Evolutionary conservation across 2,113 vertebrate species (phyloP), one percentile per base, ranked within the genome.

Genomic region (Aldabrachelys gigantea): DNA sequence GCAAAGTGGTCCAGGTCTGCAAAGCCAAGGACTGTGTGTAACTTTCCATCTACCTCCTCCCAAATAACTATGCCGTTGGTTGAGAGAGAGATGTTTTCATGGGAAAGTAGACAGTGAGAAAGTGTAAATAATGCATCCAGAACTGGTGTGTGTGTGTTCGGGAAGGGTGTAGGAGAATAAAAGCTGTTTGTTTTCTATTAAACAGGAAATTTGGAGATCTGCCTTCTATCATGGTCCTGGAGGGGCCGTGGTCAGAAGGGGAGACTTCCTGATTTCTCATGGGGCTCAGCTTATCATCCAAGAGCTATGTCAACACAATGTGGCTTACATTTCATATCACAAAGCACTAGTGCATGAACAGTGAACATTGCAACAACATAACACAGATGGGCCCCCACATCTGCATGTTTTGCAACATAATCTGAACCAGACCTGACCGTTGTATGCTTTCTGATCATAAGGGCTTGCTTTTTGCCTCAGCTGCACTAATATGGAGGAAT

Each of bases 231-330:
- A 89, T 22, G 84, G 19, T 62, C 3, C 5, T 31, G 27, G 6
- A 62, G 57, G 27, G 27, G 27, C 57, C 12, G 5, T 29, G 27
- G 2, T 11, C 5, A 52, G n/a, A 1, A 6, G 59, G 89, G 56
- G 24, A 11, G 69, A 76, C 7, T 59, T 4, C 25, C 10, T 65
- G 16, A 54, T 76, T 52, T 82, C 19, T 69, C 35, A 89, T 65
- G 16, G n/a, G 82, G 16, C 54, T 0, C 19, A 75, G 41, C 3
- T 13, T 53, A 27, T 9, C 38, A 25, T 4, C 2, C 35, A 4
- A 75, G 13, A 88, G 72, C 6, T 22, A 19, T 0, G 65, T 7
- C 47, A 53, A 88, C 62, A 4, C 2, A 79, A 49, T 72, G 49
- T 57, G 13, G 9, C 1, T 31, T 82, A 72, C 31, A 85, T 21